Percentiles rank a stretch among this genome's conserved stretches.
phyloP scores from a whole-genome alignment of 2,113 vertebrate species.

The Poeciliopsis retropinna region DNA sequence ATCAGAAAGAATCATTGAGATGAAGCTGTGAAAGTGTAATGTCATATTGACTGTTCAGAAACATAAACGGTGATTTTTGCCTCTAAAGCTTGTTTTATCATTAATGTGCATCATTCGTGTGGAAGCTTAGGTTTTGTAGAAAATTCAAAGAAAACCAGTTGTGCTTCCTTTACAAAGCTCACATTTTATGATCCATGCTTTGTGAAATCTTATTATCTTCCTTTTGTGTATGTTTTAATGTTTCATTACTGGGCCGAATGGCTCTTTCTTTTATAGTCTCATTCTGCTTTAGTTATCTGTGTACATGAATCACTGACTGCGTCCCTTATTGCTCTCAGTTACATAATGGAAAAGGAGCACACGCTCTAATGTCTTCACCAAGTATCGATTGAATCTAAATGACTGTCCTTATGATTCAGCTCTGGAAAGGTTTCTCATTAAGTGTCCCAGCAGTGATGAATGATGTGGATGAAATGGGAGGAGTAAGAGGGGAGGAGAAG shows the following conservation, averaged over 20 bases:
- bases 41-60: not conserved
- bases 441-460: constrained; percentile 64
- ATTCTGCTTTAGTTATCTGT: constrained; percentile 6
- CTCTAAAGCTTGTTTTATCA: not conserved
- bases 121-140: not conserved
- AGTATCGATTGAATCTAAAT: constrained; percentile 72
- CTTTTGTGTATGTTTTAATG: constrained; percentile 5
- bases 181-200: not conserved
- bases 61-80: not conserved
- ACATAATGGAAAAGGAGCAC: constrained; percentile 30
- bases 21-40: too few species aligned
- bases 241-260: constrained; percentile 7
- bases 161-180: not conserved
- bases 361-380: constrained; percentile 57
- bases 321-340: constrained; percentile 8
- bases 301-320: constrained; percentile 19
- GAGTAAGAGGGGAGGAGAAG: not conserved
- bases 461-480: constrained; percentile 38
- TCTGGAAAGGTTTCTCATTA: constrained; percentile 71
- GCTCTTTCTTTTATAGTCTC: constrained; percentile 1
- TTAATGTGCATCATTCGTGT: not conserved
- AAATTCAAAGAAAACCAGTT: not conserved
- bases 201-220: not conserved
- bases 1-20: not conserved
- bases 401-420: constrained; percentile 56